Percentiles rank a stretch among this genome's conserved stretches.
Conservation (phyloP, 2,113 vertebrate genomes). For the Syngnathus floridae region DNA sequence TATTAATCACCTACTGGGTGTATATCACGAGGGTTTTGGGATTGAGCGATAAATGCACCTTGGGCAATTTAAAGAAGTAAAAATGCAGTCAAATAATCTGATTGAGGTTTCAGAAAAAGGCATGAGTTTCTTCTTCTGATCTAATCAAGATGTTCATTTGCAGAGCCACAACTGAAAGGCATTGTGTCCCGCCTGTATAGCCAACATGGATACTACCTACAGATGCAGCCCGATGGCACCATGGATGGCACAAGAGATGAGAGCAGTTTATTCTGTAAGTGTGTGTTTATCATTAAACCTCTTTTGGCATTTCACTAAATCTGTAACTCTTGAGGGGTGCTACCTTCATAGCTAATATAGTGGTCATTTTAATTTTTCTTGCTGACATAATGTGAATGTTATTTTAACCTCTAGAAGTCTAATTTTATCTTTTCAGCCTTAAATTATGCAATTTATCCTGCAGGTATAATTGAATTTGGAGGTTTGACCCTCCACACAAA, state of each 20-base stretch:
- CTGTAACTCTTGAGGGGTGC: neutral
- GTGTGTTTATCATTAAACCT: neutral
- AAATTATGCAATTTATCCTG: slow-evolving; percentile 15
- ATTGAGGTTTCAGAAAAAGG: neutral
- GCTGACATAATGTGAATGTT: slow-evolving; percentile 23
- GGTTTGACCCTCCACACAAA: slow-evolving; percentile 23
- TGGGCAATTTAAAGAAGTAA: slow-evolving; percentile 4
- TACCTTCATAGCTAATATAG: neutral
- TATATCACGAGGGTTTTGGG: neutral
- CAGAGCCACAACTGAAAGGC: slow-evolving; percentile 87
- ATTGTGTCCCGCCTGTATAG: slow-evolving; percentile 84
- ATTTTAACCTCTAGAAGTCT: slow-evolving; percentile 29
- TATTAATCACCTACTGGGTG: neutral
- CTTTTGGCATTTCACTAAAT: neutral
- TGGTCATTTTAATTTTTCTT: slow-evolving; percentile 10
- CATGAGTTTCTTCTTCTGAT: neutral
- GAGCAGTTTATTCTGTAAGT: slow-evolving; percentile 75
- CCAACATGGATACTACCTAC: slow-evolving; percentile 83
- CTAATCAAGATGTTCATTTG: slow-evolving; percentile 13
- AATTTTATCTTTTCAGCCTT: slow-evolving; percentile 19
- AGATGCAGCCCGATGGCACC: slow-evolving; percentile 80
- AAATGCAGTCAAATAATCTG: neutral
- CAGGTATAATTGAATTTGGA: slow-evolving; percentile 7
- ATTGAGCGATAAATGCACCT: slow-evolving; percentile 11
- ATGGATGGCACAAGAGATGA: slow-evolving; percentile 81